These are phyloP conservation scores for Hypomecis punctinalis DNA, from an alignment of 2,888 invertebrate species.

Conservation along the genomic window DNA sequence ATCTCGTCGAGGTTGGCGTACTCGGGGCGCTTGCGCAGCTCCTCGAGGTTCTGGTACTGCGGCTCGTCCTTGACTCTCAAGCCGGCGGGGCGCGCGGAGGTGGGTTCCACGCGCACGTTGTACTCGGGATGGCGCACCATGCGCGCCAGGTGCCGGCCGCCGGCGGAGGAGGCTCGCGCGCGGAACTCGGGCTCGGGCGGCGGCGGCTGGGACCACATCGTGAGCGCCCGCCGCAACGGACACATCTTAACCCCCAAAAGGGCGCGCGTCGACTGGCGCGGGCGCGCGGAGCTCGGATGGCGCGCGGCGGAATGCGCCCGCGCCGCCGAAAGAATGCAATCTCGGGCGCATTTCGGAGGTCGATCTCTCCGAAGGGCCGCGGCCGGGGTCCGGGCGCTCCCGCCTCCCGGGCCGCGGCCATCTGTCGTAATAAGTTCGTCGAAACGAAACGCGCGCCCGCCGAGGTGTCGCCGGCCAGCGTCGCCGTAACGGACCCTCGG, in stretches of 20 bases:
- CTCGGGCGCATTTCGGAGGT: conserved; percentile 85
- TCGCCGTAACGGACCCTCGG: conserved; percentile 72
- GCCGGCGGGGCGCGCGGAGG: conserved; percentile 68
- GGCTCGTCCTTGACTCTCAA: conserved; percentile 77
- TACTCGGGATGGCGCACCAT: conserved; percentile 79
- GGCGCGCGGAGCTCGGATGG: conserved; percentile 80
- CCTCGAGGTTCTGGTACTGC: conserved; percentile 79
- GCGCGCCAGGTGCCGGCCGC: conserved; percentile 69
- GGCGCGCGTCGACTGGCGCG: conserved; percentile 83
- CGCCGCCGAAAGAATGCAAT: conserved; percentile 85
- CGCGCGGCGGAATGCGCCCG: conserved; percentile 84
- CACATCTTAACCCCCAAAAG: conserved; percentile 85
- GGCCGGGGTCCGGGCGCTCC: conserved; percentile 77
- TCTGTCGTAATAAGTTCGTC: conserved; percentile 85
- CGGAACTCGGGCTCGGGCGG: conserved; percentile 72
- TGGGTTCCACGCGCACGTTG: conserved; percentile 75
- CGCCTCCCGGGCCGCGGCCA: conserved; percentile 78
- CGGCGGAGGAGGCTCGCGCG: conserved; percentile 67
- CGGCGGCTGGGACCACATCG: conserved; percentile 83
- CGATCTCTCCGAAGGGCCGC: conserved; percentile 77
- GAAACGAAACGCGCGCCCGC: conserved; percentile 79
- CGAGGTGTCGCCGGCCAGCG: conserved; percentile 68
- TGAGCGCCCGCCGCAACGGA: conserved; percentile 81
- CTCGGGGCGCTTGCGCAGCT: conserved; percentile 79
- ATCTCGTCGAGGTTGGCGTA: conserved; percentile 82